phyloP scores from a whole-genome alignment of 2,797 vertebrate genomes.

The Centroberyx gerrardi region DNA sequence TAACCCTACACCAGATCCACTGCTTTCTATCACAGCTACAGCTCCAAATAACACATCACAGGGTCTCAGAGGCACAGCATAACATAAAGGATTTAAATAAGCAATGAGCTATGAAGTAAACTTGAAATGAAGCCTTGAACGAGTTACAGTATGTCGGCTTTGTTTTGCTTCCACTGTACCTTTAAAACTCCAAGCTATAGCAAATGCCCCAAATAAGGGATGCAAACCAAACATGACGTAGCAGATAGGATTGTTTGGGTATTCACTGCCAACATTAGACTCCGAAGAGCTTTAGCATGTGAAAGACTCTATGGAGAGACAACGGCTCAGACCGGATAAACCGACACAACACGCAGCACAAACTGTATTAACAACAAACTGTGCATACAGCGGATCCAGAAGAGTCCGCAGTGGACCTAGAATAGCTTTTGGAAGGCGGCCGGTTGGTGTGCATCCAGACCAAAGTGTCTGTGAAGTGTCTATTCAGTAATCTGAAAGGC shows the following conservation, averaged over 20 bases:
- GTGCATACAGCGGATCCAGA: conserved; percentile 10
- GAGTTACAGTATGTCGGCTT: neutral
- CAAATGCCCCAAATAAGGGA: conserved; percentile 3
- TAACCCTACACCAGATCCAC: conserved; percentile 28
- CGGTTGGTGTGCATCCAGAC: conserved; percentile 60
- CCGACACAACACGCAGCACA: neutral
- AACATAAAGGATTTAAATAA: conserved; percentile 56
- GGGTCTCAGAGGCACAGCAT: conserved; percentile 30
- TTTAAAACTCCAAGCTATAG: neutral
- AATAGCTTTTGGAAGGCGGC: conserved; percentile 54
- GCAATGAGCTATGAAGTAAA: conserved; percentile 41
- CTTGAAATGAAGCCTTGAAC: conserved; percentile 33
- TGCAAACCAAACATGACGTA: neutral
- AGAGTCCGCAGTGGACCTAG: conserved; percentile 12
- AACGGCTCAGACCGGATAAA: conserved; percentile 12
- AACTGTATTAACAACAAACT: conserved; percentile 6
- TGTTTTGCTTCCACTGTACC: conserved; percentile 14
- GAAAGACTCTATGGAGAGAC: neutral
- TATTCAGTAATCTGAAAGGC: conserved; percentile 71
- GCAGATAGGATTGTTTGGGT: conserved; percentile 15
- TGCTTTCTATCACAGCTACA: conserved; percentile 53
- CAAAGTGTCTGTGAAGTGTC: conserved; percentile 65
- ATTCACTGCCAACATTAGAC: neutral
- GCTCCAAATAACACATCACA: conserved; percentile 48
- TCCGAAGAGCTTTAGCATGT: conserved; percentile 5